Conservation (phyloP, 2,797 vertebrate species). For the Argya squamiceps region DNA sequence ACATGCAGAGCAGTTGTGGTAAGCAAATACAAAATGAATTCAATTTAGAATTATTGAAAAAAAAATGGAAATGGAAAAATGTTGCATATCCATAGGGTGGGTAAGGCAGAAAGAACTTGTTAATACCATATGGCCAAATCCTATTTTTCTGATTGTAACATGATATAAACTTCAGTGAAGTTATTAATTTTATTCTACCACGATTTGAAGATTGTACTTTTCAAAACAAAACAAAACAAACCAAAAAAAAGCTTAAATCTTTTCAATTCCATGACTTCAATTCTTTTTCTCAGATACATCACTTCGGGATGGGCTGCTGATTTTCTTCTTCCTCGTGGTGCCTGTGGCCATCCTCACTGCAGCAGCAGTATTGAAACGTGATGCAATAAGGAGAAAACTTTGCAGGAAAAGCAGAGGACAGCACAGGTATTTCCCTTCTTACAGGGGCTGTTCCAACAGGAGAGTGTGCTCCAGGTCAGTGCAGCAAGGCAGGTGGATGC, state of each 20-base stretch:
- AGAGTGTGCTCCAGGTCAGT: neutral
- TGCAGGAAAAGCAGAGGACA: conserved; percentile 58
- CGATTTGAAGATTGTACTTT: neutral
- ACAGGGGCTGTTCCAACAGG: neutral
- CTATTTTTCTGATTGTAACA: neutral
- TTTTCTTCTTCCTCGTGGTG: conserved; percentile 88
- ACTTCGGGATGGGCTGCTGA: conserved; percentile 85
- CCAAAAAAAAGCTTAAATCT: neutral
- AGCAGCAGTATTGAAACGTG: conserved; percentile 68
- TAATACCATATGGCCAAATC: neutral
- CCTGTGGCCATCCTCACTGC: conserved; percentile 68
- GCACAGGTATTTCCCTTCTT: conserved; percentile 62
- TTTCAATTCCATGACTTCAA: neutral
- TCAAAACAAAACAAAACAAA: neutral
- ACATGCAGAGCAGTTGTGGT: fast-evolving
- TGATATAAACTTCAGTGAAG: neutral
- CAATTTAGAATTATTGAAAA: neutral
- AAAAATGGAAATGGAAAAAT: neutral
- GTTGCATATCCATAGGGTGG: neutral
- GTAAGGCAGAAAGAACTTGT: neutral
- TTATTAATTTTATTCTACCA: neutral
- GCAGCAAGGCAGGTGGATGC: neutral
- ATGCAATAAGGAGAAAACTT: conserved; percentile 78
- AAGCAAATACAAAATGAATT: neutral
- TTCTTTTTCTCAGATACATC: conserved; percentile 80